Conservation (phyloP, 2,113 vertebrate species). For the Pampusana beccarii region DNA sequence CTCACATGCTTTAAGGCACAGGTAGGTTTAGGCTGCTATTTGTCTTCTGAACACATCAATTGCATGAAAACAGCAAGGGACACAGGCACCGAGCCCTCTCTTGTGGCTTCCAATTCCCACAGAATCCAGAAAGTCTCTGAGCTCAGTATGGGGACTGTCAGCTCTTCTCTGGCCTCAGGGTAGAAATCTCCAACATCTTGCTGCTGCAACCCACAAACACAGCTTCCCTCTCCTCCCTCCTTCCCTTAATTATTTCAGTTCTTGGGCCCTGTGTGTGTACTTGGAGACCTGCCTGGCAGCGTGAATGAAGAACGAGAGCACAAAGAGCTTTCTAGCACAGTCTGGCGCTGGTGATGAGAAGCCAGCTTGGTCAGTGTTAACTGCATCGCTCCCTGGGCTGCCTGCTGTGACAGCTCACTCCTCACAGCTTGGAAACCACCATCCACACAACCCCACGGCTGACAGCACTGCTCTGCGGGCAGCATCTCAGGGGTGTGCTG, state of each 20-base stretch:
- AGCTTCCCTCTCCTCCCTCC: neutral
- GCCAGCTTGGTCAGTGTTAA: neutral
- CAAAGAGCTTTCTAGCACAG: neutral
- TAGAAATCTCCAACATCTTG: neutral
- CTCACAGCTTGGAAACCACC: neutral
- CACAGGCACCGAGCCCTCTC: neutral
- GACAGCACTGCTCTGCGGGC: neutral
- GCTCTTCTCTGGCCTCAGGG: neutral
- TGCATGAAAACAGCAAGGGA: neutral
- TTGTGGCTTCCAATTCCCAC: neutral
- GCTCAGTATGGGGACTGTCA: neutral
- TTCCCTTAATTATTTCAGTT: neutral
- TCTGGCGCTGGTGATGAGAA: neutral
- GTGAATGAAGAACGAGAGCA: neutral
- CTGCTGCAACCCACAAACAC: neutral
- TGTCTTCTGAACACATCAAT: neutral
- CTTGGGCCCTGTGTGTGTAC: neutral
- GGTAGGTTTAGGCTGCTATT: neutral
- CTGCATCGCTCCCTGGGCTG: neutral
- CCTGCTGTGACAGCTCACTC: neutral
- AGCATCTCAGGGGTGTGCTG: neutral
- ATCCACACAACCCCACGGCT: neutral
- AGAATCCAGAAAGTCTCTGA: neutral
- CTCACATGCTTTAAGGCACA: neutral
- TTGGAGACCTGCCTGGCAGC: neutral